Evolutionary conservation across 2,113 vertebrate species (phyloP).

Genomic region (Malurus elegans): DNA sequence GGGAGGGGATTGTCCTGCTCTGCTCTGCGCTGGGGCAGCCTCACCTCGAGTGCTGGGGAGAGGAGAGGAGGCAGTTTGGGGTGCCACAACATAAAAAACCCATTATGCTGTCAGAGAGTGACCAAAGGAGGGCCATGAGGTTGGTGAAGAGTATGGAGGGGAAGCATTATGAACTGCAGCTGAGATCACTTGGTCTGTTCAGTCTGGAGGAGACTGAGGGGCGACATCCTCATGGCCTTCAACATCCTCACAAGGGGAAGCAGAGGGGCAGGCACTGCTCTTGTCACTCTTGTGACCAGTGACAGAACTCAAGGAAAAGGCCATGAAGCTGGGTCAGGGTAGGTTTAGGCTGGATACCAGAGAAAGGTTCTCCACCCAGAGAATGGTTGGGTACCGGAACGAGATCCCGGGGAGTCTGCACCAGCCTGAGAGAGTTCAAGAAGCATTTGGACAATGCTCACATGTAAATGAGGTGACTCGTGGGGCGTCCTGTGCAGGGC

Average conservation of each 20-base stretch:
- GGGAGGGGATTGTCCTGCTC: neutral
- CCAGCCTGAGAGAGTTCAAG: neutral
- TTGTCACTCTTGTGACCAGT: accelerated
- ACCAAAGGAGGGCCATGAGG: neutral
- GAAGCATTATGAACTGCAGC: neutral
- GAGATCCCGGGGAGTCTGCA: neutral
- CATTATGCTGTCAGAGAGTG: neutral
- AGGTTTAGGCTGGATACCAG: neutral
- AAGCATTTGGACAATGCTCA: neutral
- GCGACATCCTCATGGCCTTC: neutral
- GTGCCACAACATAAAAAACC: neutral
- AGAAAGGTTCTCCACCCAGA: neutral
- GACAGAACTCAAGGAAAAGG: neutral
- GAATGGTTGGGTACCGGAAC: neutral
- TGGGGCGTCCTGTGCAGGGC: neutral
- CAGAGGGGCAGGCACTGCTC: neutral
- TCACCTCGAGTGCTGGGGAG: neutral
- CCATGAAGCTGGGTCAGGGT: neutral
- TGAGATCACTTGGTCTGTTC: neutral
- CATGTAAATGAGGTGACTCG: neutral
- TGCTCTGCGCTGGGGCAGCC: neutral
- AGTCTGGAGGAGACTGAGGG: neutral
- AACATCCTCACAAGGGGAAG: neutral
- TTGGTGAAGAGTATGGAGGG: neutral
- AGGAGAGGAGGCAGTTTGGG: neutral